phyloP scores from a whole-genome alignment of 2,113 vertebrate genomes.

The Arothron firmamentum region DNA sequence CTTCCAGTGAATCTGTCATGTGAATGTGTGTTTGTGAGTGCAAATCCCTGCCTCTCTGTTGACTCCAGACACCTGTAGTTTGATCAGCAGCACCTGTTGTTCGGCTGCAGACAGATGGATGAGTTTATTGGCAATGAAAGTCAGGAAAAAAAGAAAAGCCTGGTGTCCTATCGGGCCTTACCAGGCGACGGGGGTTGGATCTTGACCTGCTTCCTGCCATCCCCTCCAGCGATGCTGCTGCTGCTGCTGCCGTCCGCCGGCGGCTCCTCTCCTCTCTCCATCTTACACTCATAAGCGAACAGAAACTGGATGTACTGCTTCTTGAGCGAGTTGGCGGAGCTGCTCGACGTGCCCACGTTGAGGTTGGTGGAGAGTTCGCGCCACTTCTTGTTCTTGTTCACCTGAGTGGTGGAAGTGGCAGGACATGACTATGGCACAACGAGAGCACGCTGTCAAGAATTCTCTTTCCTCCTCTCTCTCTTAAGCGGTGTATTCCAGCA shows the following conservation, averaged over 20 bases:
- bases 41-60: slow-evolving; percentile 20
- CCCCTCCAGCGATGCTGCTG: slow-evolving; percentile 74
- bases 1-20: not conserved
- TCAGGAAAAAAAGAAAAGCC: not conserved
- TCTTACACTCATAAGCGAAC: slow-evolving; percentile 96
- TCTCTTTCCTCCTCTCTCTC: slow-evolving; percentile 13
- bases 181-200: slow-evolving; percentile 96
- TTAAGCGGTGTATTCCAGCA: not conserved
- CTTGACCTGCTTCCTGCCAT: slow-evolving; percentile 91
- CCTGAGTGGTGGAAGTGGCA: slow-evolving; percentile 66
- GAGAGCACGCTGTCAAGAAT: not conserved
- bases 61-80: slow-evolving; percentile 32
- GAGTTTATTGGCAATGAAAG: not conserved
- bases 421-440: not conserved
- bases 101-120: slow-evolving; percentile 36
- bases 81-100: slow-evolving; percentile 45
- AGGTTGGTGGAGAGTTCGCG: slow-evolving; percentile 86
- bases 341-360: slow-evolving; percentile 91
- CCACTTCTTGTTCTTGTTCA: slow-evolving; percentile 99
- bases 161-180: slow-evolving; percentile 60
- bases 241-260: slow-evolving; percentile 85
- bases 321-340: slow-evolving; percentile 90
- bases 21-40: slow-evolving; percentile 6
- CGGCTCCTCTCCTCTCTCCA: slow-evolving; percentile 92
- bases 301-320: slow-evolving; percentile 98